These are phyloP conservation scores for Siphamia tubifer DNA, from an alignment of 2,113 vertebrate species.

Conservation along the genomic window DNA sequence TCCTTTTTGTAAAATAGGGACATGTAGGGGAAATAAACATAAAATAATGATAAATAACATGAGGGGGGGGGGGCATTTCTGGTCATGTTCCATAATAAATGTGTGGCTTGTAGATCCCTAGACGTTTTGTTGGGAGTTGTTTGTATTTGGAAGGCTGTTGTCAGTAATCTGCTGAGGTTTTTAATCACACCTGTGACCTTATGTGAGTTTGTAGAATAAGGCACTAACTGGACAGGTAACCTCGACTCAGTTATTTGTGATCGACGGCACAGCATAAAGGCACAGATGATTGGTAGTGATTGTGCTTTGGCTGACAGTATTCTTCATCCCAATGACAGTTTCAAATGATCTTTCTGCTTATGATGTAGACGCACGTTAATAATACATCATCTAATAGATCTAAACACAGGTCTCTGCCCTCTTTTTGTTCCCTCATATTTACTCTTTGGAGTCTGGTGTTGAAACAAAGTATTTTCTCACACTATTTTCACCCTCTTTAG, in stretches of 20 bases:
- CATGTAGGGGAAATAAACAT: background rate
- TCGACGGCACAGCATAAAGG: background rate
- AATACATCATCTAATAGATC: background rate
- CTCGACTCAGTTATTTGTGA: background rate
- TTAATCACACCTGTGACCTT: no score
- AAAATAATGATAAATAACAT: constrained; percentile 3
- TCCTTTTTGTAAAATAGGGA: background rate
- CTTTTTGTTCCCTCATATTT: background rate
- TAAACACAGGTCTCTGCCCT: background rate
- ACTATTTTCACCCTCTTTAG: background rate
- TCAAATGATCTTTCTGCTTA: background rate
- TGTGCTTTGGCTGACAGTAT: background rate
- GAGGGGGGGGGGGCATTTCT: constrained; percentile 28
- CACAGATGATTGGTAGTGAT: background rate
- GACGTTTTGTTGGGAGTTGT: background rate
- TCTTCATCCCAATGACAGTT: background rate
- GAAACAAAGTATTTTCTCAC: background rate
- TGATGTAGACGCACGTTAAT: no score
- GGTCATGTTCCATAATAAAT: constrained; percentile 9
- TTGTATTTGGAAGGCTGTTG: no score
- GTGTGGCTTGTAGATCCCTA: background rate
- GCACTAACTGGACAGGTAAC: no score
- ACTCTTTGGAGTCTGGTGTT: background rate
- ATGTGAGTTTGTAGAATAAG: no score
- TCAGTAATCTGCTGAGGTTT: no score